Evolutionary conservation across 2,888 invertebrate species (phyloP).

Genomic region (Blastobasis adustella): DNA sequence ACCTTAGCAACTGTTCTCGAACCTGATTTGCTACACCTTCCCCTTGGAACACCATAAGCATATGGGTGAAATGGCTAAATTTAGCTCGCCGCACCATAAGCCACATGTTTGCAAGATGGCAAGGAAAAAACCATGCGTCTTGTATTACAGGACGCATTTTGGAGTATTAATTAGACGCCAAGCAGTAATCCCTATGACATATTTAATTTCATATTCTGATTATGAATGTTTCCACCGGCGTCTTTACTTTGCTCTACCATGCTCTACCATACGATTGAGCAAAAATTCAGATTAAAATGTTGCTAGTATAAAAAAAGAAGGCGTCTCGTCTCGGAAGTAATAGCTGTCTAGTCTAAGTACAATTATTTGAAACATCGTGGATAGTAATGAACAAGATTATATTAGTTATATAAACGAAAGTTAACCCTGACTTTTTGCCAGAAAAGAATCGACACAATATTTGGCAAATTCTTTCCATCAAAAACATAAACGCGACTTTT

Average conservation of each 20-base stretch:
- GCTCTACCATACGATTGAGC: no score
- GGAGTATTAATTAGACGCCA: constrained; percentile 34
- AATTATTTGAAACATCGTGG: background rate
- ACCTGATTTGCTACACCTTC: constrained; percentile 39
- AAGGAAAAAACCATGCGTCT: constrained; percentile 63
- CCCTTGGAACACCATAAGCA: constrained; percentile 41
- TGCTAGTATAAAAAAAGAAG: background rate
- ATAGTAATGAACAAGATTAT: background rate
- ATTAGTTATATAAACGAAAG: no score
- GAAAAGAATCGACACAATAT: no score
- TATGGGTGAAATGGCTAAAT: constrained; percentile 59
- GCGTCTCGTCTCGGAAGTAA: background rate
- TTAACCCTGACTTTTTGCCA: no score
- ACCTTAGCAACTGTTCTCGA: constrained; percentile 10
- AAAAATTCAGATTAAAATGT: background rate
- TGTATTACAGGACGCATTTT: constrained; percentile 68
- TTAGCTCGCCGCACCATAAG: constrained; percentile 47
- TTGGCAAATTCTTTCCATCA: no score
- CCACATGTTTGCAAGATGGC: constrained; percentile 69
- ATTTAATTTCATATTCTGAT: background rate
- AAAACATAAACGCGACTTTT: no score
- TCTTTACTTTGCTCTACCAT: no score
- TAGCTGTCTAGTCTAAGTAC: background rate
- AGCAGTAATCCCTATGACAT: constrained; percentile 26
- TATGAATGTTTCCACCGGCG: no score